These are phyloP conservation scores for Plutella xylostella DNA, from an alignment of 2,888 invertebrate species.

Conservation along the genomic window DNA sequence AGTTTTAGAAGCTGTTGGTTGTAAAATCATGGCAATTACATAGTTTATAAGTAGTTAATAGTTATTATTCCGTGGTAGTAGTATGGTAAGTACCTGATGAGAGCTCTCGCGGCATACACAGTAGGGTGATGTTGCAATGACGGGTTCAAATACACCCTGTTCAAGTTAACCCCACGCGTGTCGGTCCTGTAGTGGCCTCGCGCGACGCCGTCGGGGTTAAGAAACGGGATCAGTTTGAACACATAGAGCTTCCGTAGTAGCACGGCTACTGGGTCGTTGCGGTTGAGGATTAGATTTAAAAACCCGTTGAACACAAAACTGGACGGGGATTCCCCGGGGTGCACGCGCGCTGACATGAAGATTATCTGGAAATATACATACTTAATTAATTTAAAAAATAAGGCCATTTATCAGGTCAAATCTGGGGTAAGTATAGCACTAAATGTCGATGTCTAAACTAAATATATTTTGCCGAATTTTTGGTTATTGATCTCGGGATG, in stretches of 20 bases:
- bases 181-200: conserved; percentile 90
- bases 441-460: no score
- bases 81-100: conserved; percentile 80
- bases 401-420: no score
- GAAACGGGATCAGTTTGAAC: conserved; percentile 90
- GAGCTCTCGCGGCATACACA: conserved; percentile 84
- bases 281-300: conserved; percentile 79
- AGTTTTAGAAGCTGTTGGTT: no score
- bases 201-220: conserved; percentile 93
- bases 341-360: conserved; percentile 89
- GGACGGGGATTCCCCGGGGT: conserved; percentile 93
- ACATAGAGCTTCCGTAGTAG: conserved; percentile 81
- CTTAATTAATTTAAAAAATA: no score
- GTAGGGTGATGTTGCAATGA: conserved; percentile 81
- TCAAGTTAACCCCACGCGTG: conserved; percentile 87
- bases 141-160: conserved; percentile 87
- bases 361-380: no score
- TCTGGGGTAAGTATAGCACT: no score
- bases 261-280: conserved; percentile 80
- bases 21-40: neutral
- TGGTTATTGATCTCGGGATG: neutral
- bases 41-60: no score
- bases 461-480: neutral
- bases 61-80: no score
- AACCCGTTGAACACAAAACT: conserved; percentile 93